Conservation (phyloP, 2,113 vertebrate genomes). For the Odontesthes bonariensis region DNA sequence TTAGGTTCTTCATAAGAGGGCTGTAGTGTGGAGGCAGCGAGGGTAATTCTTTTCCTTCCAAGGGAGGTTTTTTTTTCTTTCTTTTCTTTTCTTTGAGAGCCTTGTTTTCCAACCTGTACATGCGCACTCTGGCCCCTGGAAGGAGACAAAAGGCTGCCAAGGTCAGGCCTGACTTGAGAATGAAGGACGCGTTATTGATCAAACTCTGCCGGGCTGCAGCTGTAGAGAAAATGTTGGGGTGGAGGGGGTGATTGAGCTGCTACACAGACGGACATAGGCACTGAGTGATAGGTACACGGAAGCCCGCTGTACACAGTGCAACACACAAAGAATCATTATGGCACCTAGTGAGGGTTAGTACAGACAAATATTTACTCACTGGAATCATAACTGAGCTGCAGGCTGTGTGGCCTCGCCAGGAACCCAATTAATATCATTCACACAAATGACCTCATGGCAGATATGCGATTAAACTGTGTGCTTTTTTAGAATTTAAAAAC, state of each 20-base stretch:
- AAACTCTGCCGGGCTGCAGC: constrained; percentile 80
- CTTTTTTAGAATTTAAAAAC: constrained; percentile 10
- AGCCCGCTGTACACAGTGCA: constrained; percentile 62
- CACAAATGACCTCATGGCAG: constrained; percentile 73
- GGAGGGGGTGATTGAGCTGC: constrained; percentile 55
- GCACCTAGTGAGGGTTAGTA: constrained; percentile 73
- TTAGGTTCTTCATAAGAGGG: constrained; percentile 76
- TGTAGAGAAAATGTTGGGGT: constrained; percentile 67
- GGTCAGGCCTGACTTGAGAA: constrained; percentile 83
- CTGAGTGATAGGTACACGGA: constrained; percentile 66
- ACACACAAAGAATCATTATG: constrained; percentile 80
- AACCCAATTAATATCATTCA: constrained; percentile 82
- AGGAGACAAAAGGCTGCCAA: constrained; percentile 86
- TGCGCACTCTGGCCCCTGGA: constrained; percentile 81
- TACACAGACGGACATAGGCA: constrained; percentile 57
- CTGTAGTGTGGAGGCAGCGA: constrained; percentile 51
- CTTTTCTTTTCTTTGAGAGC: constrained; percentile 60
- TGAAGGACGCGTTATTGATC: constrained; percentile 87
- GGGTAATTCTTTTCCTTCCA: constrained; percentile 57
- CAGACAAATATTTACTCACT: constrained; percentile 85
- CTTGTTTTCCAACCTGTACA: constrained; percentile 80
- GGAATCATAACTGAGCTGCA: constrained; percentile 81
- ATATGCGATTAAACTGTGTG: constrained; percentile 47
- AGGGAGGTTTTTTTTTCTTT: constrained; percentile 58
- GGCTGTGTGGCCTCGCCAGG: constrained; percentile 69